These are phyloP conservation scores for Bombus superbus DNA, from an alignment of 1,140 invertebrate species.

Conservation along the genomic window DNA sequence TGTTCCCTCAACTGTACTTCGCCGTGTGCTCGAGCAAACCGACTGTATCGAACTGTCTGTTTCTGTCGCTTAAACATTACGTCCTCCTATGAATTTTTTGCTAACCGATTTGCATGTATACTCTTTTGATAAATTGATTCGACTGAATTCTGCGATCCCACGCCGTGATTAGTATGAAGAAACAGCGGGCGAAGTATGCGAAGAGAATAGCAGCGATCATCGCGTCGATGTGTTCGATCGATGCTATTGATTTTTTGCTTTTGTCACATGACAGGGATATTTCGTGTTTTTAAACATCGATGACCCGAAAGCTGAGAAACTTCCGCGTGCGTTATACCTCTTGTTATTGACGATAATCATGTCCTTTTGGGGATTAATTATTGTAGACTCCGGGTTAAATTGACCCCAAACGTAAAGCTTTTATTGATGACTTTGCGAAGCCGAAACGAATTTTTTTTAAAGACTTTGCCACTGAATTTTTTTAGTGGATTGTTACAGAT, in stretches of 20 bases:
- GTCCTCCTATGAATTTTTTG: constrained; percentile 66
- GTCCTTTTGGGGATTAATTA: constrained; percentile 16
- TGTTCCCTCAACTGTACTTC: constrained; percentile 72
- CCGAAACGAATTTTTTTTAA: background rate
- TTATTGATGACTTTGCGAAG: constrained; percentile 12
- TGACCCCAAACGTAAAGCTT: constrained; percentile 33
- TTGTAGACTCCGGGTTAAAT: constrained; percentile 21
- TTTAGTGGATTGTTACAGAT: constrained; percentile 22
- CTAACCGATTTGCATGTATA: constrained; percentile 15
- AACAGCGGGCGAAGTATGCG: constrained; percentile 48
- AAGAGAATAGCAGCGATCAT: constrained; percentile 33
- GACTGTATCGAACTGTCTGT: constrained; percentile 71
- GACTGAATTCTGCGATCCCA: constrained; percentile 39
- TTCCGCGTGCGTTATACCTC: background rate
- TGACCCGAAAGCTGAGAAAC: constrained; percentile 25
- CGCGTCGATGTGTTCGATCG: constrained; percentile 1
- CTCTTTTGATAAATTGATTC: constrained; percentile 24
- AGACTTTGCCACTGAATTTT: background rate
- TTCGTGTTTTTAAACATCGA: constrained; percentile 6
- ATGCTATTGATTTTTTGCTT: background rate
- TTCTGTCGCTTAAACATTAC: constrained; percentile 78
- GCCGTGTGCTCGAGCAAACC: constrained; percentile 72
- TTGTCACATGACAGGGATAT: background rate
- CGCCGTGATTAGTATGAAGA: constrained; percentile 66
- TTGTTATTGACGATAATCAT: constrained; percentile 42